phyloP scores from a whole-genome alignment of 2,113 vertebrate genomes.

The Notothenia rossii region DNA sequence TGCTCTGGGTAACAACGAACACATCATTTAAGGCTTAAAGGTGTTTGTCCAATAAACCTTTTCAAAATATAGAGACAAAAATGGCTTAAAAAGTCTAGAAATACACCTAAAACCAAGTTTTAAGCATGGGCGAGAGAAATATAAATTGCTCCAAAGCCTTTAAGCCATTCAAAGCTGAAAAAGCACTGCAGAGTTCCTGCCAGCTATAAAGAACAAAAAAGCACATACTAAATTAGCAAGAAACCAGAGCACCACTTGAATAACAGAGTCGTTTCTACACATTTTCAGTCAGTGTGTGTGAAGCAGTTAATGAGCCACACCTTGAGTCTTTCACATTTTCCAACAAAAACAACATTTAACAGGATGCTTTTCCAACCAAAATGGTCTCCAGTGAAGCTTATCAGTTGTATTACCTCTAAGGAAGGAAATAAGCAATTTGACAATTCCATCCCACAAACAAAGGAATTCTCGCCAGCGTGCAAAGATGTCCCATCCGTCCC shows the following conservation, averaged over 20 bases:
- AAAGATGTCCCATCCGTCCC: constrained; percentile 54
- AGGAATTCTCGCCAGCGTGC: constrained; percentile 33
- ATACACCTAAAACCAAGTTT: neutral
- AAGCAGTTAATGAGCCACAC: neutral
- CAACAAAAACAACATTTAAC: constrained; percentile 22
- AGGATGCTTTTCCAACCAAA: constrained; percentile 21
- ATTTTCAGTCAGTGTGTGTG: constrained; percentile 14
- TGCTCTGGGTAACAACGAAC: constrained; percentile 20
- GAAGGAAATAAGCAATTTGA: constrained; percentile 45
- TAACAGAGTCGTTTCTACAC: constrained; percentile 24
- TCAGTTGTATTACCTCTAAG: constrained; percentile 38
- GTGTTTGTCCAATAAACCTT: neutral
- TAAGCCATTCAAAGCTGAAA: constrained; percentile 16
- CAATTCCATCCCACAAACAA: constrained; percentile 55
- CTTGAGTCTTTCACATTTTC: neutral
- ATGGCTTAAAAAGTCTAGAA: neutral
- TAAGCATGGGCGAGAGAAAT: neutral
- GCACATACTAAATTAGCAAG: constrained; percentile 13
- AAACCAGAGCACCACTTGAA: constrained; percentile 5
- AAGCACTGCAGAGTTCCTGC: neutral
- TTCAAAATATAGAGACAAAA: neutral
- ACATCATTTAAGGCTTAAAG: neutral
- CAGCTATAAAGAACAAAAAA: neutral
- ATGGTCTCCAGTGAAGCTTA: constrained; percentile 27
- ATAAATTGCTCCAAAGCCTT: constrained; percentile 1